Evolutionary conservation across 2,113 vertebrate genomes (phyloP).

Genomic region (Ciconia stormi): DNA sequence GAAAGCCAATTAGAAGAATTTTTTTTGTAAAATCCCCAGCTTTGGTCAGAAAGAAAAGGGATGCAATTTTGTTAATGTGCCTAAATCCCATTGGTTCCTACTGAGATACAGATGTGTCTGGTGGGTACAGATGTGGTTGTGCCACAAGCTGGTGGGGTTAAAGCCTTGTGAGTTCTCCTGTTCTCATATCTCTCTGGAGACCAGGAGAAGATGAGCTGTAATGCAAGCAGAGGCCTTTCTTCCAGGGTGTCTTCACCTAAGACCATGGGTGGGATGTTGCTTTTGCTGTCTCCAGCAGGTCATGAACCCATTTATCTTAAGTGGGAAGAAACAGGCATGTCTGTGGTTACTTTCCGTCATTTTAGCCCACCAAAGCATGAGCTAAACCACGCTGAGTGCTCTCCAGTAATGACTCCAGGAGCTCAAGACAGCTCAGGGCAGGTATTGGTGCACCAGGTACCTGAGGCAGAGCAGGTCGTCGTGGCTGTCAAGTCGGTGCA

Average conservation of each 20-base stretch:
- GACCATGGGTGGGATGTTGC: background rate
- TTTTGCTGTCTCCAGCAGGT: background rate
- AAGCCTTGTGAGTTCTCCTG: fast-evolving
- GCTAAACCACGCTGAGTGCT: background rate
- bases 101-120: background rate
- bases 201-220: background rate
- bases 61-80: background rate
- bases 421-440: background rate
- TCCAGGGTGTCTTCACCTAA: background rate
- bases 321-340: background rate
- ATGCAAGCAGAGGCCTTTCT: background rate
- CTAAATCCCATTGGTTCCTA: fast-evolving
- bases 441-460: background rate
- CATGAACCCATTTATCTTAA: background rate
- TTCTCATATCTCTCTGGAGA: background rate
- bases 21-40: background rate
- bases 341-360: background rate
- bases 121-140: no score
- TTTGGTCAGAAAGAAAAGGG: background rate
- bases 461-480: background rate
- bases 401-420: background rate
- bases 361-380: background rate
- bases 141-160: no score
- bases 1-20: background rate
- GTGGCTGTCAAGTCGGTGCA: background rate